Evolutionary conservation across 2,888 invertebrate species (phyloP), one percentile per base, ranked within the genome.

Genomic region (Cantharis flavilabris): DNA sequence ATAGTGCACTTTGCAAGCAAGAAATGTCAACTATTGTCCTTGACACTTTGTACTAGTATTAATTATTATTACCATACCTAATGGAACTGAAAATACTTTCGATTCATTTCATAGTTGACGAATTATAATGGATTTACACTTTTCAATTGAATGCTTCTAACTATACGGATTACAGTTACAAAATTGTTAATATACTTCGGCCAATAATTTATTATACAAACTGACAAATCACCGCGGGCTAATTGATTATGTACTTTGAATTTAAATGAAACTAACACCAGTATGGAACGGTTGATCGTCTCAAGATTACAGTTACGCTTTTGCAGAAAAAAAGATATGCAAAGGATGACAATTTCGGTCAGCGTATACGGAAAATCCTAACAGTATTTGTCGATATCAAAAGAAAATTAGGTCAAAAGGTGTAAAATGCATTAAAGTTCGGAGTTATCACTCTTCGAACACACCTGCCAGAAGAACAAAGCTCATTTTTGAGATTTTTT

Each of bases 21-120:
- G 49, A 49, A 49, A 49, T 49, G 49, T 49, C 71, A 77, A 74
- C 69, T 28, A 71, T 71, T 71, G 77, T 62, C 77, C 77, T 77
- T 77, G 77, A 77, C 74, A 77, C 73, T 73, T 77, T 71, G 26
- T 73, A 73, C 73, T 14, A 62, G 72, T 76, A 73, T 76, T 76
- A 73, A 71, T 73, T 71, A 77, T 62, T 30, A 30, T 26, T 71
- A 71, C 74, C 67, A 74, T 74, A 65, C 65, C 74, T 77, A 77
- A 77, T 77, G 69, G 70, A 18, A 70, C 20, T 74, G 69, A 63
- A 74, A 77, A 73, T 77, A 33, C 77, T 77, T 77, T 77, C 77
- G 28, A 74, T 77, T 77, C 71, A 69, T 77, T 77, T 70, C 62
- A 65, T 70, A 71, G 69, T 77, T 71, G 73, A 77, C 71, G 73